phyloP scores from a whole-genome alignment of 2,888 invertebrate genomes.

The Arge pagana region DNA sequence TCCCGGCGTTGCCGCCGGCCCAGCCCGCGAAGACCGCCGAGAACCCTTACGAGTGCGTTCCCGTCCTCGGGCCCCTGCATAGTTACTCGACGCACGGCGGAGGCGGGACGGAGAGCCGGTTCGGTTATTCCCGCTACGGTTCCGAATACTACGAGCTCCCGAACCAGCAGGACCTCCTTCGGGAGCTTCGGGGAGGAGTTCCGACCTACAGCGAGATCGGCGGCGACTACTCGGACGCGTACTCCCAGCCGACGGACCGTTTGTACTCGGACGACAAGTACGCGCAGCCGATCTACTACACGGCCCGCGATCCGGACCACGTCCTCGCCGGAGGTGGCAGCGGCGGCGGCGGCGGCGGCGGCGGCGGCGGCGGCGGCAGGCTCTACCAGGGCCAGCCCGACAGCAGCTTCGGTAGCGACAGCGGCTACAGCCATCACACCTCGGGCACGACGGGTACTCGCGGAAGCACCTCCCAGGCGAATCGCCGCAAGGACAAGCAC shows the following conservation, averaged over 20 bases:
- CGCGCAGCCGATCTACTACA: constrained; percentile 50
- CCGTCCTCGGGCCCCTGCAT: constrained; percentile 65
- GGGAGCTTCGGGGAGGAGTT: constrained; percentile 23
- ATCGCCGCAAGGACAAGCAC: constrained; percentile 50
- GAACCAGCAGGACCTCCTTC: constrained; percentile 39
- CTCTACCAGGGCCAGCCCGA: constrained; percentile 53
- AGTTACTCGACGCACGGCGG: constrained; percentile 59
- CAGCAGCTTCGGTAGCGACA: constrained; percentile 82
- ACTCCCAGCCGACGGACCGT: constrained; percentile 51
- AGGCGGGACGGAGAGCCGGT: constrained; percentile 43
- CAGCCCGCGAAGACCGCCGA: constrained; percentile 54
- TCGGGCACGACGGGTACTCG: constrained; percentile 62
- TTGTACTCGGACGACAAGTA: constrained; percentile 50
- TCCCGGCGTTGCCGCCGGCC: constrained; percentile 50
- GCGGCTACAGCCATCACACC: constrained; percentile 83
- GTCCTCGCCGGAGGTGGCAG: constrained; percentile 46
- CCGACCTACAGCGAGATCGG: constrained; percentile 49
- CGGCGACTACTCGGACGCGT: constrained; percentile 50
- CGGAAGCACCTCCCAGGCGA: constrained; percentile 45
- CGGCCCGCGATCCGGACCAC: constrained; percentile 44
- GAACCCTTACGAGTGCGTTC: constrained; percentile 70
- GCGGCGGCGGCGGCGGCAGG: constrained; percentile 74
- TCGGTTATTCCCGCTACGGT: constrained; percentile 39
- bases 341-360: constrained; percentile 62
- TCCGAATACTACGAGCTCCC: constrained; percentile 47